Conservation (phyloP, 2,113 vertebrate genomes). For the Heterochromis multidens region DNA sequence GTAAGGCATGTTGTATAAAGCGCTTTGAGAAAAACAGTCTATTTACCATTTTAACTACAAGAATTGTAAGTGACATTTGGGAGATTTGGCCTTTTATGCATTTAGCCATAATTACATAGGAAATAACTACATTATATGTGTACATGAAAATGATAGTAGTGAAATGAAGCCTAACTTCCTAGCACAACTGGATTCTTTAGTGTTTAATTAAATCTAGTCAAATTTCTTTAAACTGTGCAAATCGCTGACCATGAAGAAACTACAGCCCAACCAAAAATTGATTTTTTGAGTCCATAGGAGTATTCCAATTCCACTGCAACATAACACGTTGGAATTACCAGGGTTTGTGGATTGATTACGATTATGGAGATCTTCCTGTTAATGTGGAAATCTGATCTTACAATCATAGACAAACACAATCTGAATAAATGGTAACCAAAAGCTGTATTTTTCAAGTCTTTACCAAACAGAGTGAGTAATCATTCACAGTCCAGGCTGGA, state of each 20-base stretch:
- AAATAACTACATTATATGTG: not conserved
- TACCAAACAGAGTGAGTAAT: not conserved
- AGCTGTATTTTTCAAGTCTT: not conserved
- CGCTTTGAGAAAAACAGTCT: no score
- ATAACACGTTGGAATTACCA: no score
- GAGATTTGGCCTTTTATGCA: not conserved
- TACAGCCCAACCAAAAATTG: not conserved
- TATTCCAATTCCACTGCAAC: not conserved
- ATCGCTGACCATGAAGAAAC: not conserved
- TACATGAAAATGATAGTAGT: not conserved
- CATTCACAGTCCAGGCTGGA: not conserved
- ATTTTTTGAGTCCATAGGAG: not conserved
- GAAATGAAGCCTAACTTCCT: not conserved
- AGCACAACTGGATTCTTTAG: not conserved
- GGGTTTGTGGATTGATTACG: no score
- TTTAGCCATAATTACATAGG: not conserved
- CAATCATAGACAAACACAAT: no score
- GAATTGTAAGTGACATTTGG: not conserved
- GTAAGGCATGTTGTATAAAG: no score
- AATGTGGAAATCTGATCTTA: no score
- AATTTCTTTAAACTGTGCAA: not conserved
- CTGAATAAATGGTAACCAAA: not conserved
- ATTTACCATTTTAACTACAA: no score
- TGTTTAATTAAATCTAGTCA: not conserved
- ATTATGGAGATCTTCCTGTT: no score